phyloP scores from a whole-genome alignment of 2,113 vertebrate genomes.

The Proterorhinus semilunaris region DNA sequence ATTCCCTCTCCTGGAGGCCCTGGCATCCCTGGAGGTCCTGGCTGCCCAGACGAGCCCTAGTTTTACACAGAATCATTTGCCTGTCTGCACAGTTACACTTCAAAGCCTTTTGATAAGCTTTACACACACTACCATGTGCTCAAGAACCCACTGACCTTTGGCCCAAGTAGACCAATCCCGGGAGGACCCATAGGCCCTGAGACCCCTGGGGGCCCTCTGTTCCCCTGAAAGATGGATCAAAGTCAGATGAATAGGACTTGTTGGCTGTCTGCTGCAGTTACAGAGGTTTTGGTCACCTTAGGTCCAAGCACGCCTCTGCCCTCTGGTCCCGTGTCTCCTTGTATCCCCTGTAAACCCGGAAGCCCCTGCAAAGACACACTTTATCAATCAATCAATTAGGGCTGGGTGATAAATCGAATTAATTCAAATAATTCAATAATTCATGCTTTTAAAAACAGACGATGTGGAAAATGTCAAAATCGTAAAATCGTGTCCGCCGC shows the following conservation, averaged over 20 bases:
- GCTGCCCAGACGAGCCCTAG: conserved; percentile 78
- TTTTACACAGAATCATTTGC: not conserved
- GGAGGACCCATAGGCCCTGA: conserved; percentile 72
- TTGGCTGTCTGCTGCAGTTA: not conserved
- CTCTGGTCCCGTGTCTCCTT: conserved; percentile 79
- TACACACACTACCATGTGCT: not conserved
- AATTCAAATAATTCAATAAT: too few relatives aligned
- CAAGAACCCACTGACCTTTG: conserved; percentile 73
- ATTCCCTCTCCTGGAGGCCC: conserved; percentile 77
- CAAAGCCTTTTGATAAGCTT: not conserved
- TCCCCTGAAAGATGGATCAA: conserved; percentile 72
- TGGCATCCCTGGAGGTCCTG: conserved; percentile 72
- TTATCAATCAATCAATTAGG: not conserved
- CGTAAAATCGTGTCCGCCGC: too few relatives aligned
- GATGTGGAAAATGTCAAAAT: too few relatives aligned
- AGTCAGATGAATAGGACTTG: conserved; percentile 7
- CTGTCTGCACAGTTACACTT: not conserved
- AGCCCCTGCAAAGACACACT: conserved; percentile 69
- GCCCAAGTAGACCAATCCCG: conserved; percentile 74
- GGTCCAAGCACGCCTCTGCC: conserved; percentile 79
- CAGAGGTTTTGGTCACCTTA: conserved; percentile 71
- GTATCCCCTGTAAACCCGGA: conserved; percentile 76
- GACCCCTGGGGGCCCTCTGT: conserved; percentile 73
- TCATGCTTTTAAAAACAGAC: too few relatives aligned
- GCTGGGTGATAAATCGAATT: too few relatives aligned